These are phyloP conservation scores for Athene noctua DNA, from an alignment of 2,113 vertebrate genomes.

Conservation along the genomic window DNA sequence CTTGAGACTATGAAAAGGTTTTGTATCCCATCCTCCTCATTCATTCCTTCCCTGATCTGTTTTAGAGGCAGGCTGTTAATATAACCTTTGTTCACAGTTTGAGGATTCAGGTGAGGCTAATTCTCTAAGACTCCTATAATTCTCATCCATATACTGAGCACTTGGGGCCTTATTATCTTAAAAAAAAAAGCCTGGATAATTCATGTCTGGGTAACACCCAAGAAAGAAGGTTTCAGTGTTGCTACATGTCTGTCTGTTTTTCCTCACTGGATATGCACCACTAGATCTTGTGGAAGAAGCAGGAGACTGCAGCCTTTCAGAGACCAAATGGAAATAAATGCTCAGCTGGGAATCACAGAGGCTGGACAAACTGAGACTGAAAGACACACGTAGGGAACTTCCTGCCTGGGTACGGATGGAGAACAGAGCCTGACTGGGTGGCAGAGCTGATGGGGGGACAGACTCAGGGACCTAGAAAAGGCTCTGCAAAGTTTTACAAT, in stretches of 20 bases:
- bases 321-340: fast-evolving
- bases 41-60: neutral
- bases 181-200: neutral
- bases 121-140: neutral
- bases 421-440: neutral
- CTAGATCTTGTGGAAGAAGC: neutral
- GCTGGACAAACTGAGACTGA: neutral
- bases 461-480: neutral
- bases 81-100: neutral
- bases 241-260: neutral
- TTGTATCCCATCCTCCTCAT: neutral
- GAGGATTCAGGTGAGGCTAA: neutral
- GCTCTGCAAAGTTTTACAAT: neutral
- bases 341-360: neutral
- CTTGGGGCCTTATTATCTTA: neutral
- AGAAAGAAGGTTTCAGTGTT: neutral
- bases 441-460: neutral
- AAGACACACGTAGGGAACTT: neutral
- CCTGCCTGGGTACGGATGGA: neutral
- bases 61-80: neutral
- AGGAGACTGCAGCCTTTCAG: neutral
- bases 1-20: neutral
- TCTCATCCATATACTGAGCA: neutral
- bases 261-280: neutral
- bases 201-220: neutral